phyloP scores from a whole-genome alignment of 2,888 invertebrate species.

The Agonopterix alstromeriana region DNA sequence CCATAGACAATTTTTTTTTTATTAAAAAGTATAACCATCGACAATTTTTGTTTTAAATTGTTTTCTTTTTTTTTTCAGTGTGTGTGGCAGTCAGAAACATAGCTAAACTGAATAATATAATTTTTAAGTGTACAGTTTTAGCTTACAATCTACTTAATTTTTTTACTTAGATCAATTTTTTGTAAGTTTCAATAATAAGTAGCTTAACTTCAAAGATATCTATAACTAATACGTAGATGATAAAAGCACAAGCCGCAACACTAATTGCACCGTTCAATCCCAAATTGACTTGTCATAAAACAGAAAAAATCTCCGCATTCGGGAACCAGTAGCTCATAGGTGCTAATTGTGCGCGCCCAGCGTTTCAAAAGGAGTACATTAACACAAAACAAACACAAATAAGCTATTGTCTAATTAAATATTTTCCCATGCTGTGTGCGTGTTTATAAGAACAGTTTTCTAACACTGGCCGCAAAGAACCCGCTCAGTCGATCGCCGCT shows the following conservation, averaged over 20 bases:
- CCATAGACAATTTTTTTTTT: neutral
- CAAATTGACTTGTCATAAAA: slow-evolving; percentile 66
- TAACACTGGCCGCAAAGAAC: slow-evolving; percentile 45
- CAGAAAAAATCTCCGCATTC: slow-evolving; percentile 28
- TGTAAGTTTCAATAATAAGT: no score
- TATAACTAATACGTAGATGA: no score
- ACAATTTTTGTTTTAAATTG: no score
- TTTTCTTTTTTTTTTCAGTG: neutral
- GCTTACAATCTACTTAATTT: no score
- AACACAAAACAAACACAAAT: slow-evolving; percentile 74
- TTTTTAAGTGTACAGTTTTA: no score
- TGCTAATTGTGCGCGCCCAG: slow-evolving; percentile 61
- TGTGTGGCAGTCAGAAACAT: no score
- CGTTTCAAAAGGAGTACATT: slow-evolving; percentile 66
- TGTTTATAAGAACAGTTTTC: slow-evolving; percentile 20
- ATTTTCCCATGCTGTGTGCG: slow-evolving; percentile 65
- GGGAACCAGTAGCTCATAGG: slow-evolving; percentile 56
- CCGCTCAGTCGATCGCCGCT: slow-evolving; percentile 40
- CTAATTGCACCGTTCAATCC: slow-evolving; percentile 8
- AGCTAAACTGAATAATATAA: no score
- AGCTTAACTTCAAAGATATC: no score
- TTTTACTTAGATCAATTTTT: no score
- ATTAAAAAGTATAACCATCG: neutral
- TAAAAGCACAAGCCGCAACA: no score
- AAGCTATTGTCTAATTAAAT: slow-evolving; percentile 76